Evolutionary conservation across 2,797 vertebrate species (phyloP).

Genomic region (Euthynnus affinis): DNA sequence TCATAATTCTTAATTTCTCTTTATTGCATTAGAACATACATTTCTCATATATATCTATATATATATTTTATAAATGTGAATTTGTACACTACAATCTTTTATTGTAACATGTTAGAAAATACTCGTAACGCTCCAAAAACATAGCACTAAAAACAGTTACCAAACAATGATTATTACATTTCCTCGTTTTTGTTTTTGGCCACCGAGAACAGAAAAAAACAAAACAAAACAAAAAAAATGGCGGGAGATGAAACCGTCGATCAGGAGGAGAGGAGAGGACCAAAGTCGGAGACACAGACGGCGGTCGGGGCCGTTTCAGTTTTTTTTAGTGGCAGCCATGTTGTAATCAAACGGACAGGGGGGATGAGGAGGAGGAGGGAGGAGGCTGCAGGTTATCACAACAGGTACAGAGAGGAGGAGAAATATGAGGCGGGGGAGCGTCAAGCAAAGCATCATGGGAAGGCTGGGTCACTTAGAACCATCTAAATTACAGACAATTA

Average conservation of each 20-base stretch:
- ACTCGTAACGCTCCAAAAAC: constrained; percentile 88
- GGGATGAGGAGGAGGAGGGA: neutral
- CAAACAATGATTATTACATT: constrained; percentile 87
- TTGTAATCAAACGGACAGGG: constrained; percentile 9
- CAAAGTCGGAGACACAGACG: constrained; percentile 18
- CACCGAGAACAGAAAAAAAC: constrained; percentile 76
- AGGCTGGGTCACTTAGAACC: neutral
- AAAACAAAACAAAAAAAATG: too few relatives aligned
- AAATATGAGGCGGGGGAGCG: neutral
- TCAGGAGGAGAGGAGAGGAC: constrained; percentile 63
- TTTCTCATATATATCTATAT: constrained; percentile 83
- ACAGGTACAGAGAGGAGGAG: constrained; percentile 9
- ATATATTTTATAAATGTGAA: constrained; percentile 89
- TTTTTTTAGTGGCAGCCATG: constrained; percentile 45
- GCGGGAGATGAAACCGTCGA: constrained; percentile 56
- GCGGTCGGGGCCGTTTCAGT: neutral
- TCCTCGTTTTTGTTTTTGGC: constrained; percentile 81
- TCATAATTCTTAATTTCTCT: constrained; percentile 82
- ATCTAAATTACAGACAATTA: neutral
- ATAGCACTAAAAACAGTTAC: constrained; percentile 89
- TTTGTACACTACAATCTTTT: constrained; percentile 93
- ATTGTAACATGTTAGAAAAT: constrained; percentile 91
- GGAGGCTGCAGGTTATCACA: neutral
- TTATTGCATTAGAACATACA: constrained; percentile 93
- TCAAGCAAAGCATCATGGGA: constrained; percentile 23